phyloP scores from a whole-genome alignment of 2,888 invertebrate species.

The Leptopterna dolabrata region DNA sequence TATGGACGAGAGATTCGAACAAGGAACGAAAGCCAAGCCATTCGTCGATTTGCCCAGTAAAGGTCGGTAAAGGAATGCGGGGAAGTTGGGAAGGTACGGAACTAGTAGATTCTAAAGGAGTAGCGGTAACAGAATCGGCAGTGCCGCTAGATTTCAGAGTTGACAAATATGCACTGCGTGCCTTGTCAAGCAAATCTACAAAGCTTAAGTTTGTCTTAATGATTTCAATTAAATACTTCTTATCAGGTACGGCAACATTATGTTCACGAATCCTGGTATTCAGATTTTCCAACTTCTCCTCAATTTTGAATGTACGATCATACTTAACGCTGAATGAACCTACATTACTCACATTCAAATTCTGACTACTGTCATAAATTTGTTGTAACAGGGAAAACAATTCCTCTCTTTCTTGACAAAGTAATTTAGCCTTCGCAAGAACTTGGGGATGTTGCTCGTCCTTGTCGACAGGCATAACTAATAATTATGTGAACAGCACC shows the following conservation, averaged over 20 bases:
- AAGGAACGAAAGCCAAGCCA: slow-evolving; percentile 8
- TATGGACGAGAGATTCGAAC: slow-evolving; percentile 37
- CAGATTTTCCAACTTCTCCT: neutral
- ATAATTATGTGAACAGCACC: too few species aligned
- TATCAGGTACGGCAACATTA: neutral
- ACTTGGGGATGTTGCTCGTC: too few species aligned
- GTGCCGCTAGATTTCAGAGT: neutral
- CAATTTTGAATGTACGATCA: neutral
- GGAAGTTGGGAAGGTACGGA: slow-evolving; percentile 2
- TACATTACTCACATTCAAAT: neutral
- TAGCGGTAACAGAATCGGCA: neutral
- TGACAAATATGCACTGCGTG: neutral
- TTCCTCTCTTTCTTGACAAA: neutral
- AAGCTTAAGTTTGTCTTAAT: neutral
- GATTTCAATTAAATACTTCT: neutral
- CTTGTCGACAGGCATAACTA: too few species aligned
- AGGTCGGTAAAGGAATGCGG: slow-evolving; percentile 3
- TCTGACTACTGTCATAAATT: neutral
- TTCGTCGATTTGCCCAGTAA: neutral
- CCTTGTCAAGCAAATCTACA: neutral
- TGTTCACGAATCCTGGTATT: neutral
- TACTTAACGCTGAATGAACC: neutral
- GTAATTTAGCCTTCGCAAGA: too few species aligned
- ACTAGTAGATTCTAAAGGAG: neutral
- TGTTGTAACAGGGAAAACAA: neutral